phyloP scores from a whole-genome alignment of 2,888 invertebrate genomes.

The Cyrtodaria siliqua region DNA sequence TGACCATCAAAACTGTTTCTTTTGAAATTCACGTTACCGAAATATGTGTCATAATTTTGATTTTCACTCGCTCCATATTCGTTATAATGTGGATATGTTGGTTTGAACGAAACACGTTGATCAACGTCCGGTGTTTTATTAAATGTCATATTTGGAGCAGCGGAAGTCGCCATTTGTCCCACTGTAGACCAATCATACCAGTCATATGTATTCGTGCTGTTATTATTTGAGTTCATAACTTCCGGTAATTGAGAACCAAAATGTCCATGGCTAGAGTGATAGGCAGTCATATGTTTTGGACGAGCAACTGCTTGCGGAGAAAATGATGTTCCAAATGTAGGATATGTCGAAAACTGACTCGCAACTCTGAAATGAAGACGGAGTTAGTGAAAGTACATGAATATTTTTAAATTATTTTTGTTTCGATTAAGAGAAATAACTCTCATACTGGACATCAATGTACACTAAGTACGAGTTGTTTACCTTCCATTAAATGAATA shows the following conservation, averaged over 20 bases:
- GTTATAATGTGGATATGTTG: neutral
- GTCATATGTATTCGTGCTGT: constrained; percentile 18
- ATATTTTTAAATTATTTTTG: too few species aligned
- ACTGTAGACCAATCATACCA: constrained; percentile 27
- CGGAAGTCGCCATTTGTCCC: neutral
- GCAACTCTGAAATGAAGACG: too few species aligned
- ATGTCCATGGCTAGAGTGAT: neutral
- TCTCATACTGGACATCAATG: too few species aligned
- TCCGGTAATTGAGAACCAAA: neutral
- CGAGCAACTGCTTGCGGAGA: neutral
- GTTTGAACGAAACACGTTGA: neutral
- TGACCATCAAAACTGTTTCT: constrained; percentile 2
- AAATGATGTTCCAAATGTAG: neutral
- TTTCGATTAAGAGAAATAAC: too few species aligned
- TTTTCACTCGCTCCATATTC: neutral
- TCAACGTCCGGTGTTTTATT: neutral
- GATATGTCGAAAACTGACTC: neutral
- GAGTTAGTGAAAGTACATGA: too few species aligned
- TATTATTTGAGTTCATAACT: constrained; percentile 1
- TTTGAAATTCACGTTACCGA: neutral
- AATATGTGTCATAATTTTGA: neutral
- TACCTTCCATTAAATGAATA: too few species aligned
- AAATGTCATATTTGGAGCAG: neutral
- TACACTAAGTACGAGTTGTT: too few species aligned
- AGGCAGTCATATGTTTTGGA: neutral